These are phyloP conservation scores for Micrasema longulum DNA, from an alignment of 1,140 invertebrate genomes.

Conservation along the genomic window DNA sequence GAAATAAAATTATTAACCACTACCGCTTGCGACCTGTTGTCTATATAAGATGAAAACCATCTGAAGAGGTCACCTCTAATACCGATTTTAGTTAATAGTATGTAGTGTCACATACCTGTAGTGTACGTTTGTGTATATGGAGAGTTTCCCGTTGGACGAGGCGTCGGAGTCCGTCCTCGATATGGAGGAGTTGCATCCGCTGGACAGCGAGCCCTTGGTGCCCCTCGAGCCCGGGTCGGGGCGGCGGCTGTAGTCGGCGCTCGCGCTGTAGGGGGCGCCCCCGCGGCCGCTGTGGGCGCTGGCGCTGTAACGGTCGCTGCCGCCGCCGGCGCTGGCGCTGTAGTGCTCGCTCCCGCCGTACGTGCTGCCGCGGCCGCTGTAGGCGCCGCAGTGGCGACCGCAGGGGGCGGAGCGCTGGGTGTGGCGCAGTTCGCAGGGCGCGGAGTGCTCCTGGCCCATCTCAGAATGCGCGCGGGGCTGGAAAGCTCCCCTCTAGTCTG, in stretches of 20 bases:
- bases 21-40: no score
- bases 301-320: neutral
- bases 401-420: slow-evolving; percentile 11
- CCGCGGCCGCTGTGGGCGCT: neutral
- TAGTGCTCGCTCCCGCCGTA: slow-evolving; percentile 55
- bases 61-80: no score
- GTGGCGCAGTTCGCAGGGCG: slow-evolving; percentile 47
- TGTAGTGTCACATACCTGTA: no score
- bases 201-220: slow-evolving; percentile 37
- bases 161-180: slow-evolving; percentile 55
- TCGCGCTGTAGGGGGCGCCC: slow-evolving; percentile 57
- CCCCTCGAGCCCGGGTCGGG: slow-evolving; percentile 10
- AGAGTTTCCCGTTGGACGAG: slow-evolving; percentile 60
- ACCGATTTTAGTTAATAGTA: no score
- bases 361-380: slow-evolving; percentile 57
- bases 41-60: no score
- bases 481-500: slow-evolving; percentile 35
- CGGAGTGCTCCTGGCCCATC: slow-evolving; percentile 54
- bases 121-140: slow-evolving; percentile 67
- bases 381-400: slow-evolving; percentile 58
- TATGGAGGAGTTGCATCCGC: slow-evolving; percentile 57
- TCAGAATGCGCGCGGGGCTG: slow-evolving; percentile 26
- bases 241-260: slow-evolving; percentile 47
- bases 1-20: no score
- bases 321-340: neutral